Percentiles rank a stretch among this genome's conserved stretches.
phyloP scores from a whole-genome alignment of 1,140 invertebrate species.

The Zaprionus lachaisei region DNA sequence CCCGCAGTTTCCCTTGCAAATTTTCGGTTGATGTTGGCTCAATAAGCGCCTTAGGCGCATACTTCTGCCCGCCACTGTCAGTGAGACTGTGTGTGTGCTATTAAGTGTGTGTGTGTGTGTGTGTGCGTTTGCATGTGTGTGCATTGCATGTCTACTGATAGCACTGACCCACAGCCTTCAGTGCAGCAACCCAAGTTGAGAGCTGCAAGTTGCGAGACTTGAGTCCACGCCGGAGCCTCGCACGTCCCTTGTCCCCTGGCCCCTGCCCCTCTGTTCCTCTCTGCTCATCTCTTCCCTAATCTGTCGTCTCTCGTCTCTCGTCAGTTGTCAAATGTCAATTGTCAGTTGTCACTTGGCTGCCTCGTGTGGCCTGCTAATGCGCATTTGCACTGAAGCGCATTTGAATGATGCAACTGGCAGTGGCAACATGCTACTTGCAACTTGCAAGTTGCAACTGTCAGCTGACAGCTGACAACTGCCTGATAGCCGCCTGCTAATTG shows the following conservation, averaged over 20 bases:
- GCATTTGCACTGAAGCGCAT: slow-evolving; percentile 60
- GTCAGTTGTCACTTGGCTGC: slow-evolving; percentile 73
- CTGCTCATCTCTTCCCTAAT: slow-evolving; percentile 2
- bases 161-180: background rate
- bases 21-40: slow-evolving; percentile 28
- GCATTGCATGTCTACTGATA: slow-evolving; percentile 26
- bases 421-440: slow-evolving; percentile 32
- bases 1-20: slow-evolving; percentile 32
- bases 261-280: background rate
- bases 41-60: slow-evolving; percentile 47
- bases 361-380: slow-evolving; percentile 73
- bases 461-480: slow-evolving; percentile 38
- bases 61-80: background rate
- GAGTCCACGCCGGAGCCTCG: background rate
- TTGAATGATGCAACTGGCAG: slow-evolving; percentile 63
- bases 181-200: slow-evolving; percentile 45
- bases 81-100: too few species aligned
- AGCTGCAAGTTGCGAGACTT: slow-evolving; percentile 12
- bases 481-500: slow-evolving; percentile 45
- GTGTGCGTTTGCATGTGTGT: background rate
- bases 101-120: slow-evolving; percentile 1
- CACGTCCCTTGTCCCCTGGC: too few species aligned
- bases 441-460: slow-evolving; percentile 27
- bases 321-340: slow-evolving; percentile 55
- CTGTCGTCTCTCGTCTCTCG: slow-evolving; percentile 22